phyloP scores from a whole-genome alignment of 2,888 invertebrate genomes.

The Lamellibrachia satsuma region DNA sequence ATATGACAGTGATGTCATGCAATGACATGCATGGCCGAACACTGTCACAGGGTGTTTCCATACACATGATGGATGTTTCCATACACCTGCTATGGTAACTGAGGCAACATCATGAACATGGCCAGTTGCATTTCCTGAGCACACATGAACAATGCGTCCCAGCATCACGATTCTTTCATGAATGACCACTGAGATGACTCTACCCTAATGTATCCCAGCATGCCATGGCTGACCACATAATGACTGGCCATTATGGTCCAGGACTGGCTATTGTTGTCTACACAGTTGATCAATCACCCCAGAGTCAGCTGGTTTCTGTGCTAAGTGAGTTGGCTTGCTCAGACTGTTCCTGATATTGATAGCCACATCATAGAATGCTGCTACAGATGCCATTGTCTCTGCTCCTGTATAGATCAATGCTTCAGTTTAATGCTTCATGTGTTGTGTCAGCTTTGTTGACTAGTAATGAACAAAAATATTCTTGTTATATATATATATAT shows the following conservation, averaged over 20 bases:
- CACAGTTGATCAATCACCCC: not conserved
- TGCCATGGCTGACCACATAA: not conserved
- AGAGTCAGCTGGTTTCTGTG: not conserved
- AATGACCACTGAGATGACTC: not conserved
- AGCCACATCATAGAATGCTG: not conserved
- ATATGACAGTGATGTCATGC: not conserved
- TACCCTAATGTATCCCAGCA: not conserved
- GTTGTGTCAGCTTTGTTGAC: not conserved
- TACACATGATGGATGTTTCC: not conserved
- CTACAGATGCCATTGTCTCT: not conserved
- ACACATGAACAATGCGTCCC: not conserved
- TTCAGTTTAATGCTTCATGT: not conserved
- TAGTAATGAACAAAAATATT: not conserved
- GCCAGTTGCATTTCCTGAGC: not conserved
- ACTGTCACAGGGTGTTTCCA: not conserved
- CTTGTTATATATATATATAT: not conserved
- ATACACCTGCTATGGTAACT: not conserved
- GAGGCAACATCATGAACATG: not conserved
- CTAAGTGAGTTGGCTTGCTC: conserved; percentile 13
- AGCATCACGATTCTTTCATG: not conserved
- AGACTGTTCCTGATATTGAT: not conserved
- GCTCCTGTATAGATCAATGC: not conserved
- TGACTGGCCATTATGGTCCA: not conserved
- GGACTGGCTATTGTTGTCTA: not conserved
- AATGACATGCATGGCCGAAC: not conserved